Base-by-base conservation (phyloP, 1,140 invertebrate species). In the Trichonephila inaurata region DNA sequence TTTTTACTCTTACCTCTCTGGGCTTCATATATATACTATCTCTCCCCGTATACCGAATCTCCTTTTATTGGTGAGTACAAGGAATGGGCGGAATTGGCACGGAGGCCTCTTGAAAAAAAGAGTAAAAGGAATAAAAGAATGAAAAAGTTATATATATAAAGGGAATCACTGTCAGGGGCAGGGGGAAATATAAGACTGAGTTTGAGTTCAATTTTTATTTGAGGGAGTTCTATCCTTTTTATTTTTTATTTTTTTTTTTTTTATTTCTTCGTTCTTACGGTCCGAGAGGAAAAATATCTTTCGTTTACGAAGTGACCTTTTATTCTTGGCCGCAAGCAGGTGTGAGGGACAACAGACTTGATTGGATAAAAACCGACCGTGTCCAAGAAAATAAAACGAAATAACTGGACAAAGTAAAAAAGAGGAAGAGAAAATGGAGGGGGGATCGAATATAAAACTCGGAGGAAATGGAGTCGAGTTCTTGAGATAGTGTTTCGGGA, bases 341-440 rank as follows among this genome's bases (percentile, higher is more conserved):
- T 89, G 92, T 93, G 92, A 93, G 92, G 92, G 92, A 93, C 92
- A 93, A 88, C 85, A 64, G 92, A 93, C 44, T 93, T 93, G 92
- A 93, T 93, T 93, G 92, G 92, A 93, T 93, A 93, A 93, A 89
- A 93, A 93, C 92, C 60, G 92, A 82, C 92, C 85, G 86, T 93
- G 92, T 93, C 92, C 92, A 69, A 92, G 60, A 66, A 58, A 64
- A 89, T 81, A 82, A 82, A 93, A 89, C 24, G 60, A 93, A 93
- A 93, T 93, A 89, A 93, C 16, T 87, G 60, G 85, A 87, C 58
- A 87, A 62, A 87, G 60, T 60, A 33, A 69, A 69, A 69, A 69
- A 89, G 83, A 51, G 40, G 10, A 81, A 91, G 60, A 60, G 62
- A 88, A 66, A 62, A 66, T n/a, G 58, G 24, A 28, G 60, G 81